Evolutionary conservation across 2,888 invertebrate genomes (phyloP).

Genomic region (Drosophila kanekoi): DNA sequence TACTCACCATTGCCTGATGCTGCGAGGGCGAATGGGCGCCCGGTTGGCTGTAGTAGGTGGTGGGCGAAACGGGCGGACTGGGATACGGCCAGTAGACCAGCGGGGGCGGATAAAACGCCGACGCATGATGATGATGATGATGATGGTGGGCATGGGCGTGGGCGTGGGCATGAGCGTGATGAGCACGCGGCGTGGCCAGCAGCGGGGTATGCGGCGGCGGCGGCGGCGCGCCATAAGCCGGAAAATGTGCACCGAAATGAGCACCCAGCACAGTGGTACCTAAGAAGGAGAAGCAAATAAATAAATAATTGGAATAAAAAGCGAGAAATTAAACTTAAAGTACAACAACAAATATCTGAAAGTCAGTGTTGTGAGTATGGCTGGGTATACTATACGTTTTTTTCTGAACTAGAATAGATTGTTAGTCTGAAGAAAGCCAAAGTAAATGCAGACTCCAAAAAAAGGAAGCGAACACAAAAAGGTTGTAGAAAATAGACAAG

Average conservation of each 20-base stretch:
- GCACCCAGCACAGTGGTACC: conserved; percentile 88
- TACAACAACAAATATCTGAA: conserved; percentile 15
- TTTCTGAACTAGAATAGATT: conserved; percentile 5
- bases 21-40: conserved; percentile 85
- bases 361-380: conserved; percentile 74
- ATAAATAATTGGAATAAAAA: not conserved
- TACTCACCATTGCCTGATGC: conserved; percentile 81
- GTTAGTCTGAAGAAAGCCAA: conserved; percentile 48
- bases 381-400: conserved; percentile 27
- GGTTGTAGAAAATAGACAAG: conserved; percentile 6
- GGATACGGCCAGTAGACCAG: conserved; percentile 97
- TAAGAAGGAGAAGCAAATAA: conserved; percentile 63
- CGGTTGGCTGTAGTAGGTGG: conserved; percentile 91
- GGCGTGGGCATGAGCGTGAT: conserved; percentile 84
- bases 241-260: conserved; percentile 83
- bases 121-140: conserved; percentile 86
- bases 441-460: conserved; percentile 23
- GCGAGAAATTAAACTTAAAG: conserved; percentile 7
- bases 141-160: conserved; percentile 86
- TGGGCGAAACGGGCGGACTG: conserved; percentile 96
- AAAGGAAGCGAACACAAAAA: conserved; percentile 46
- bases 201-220: conserved; percentile 76
- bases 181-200: conserved; percentile 83
- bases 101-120: conserved; percentile 87
- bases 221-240: conserved; percentile 86